These are phyloP conservation scores for Octopus bimaculoides DNA, from an alignment of 1,140 invertebrate genomes.

Conservation along the genomic window DNA sequence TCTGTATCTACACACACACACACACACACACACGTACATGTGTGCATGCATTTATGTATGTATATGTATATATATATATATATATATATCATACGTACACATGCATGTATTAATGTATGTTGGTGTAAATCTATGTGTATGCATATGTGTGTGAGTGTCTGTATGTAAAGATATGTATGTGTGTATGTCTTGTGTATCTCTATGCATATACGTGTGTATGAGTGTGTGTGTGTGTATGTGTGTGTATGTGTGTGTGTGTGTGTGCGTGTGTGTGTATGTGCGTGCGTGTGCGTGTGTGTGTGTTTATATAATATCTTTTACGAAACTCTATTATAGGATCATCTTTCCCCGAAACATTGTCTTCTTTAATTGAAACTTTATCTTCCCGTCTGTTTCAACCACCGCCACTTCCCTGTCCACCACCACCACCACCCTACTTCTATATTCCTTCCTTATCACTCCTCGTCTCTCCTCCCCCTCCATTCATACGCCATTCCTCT, in stretches of 20 bases:
- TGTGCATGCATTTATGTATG: neutral
- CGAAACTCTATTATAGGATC: too few relatives aligned
- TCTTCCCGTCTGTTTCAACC: too few relatives aligned
- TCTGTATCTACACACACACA: neutral
- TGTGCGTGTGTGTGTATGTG: neutral
- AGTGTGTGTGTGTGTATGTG: neutral
- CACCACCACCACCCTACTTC: too few relatives aligned
- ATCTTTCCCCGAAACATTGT: too few relatives aligned
- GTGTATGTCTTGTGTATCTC: neutral
- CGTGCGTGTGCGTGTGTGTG: neutral
- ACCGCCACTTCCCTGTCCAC: too few relatives aligned
- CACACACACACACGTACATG: neutral
- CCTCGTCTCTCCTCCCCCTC: too few relatives aligned
- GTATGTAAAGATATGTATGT: neutral
- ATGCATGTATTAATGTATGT: neutral
- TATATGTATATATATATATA: neutral
- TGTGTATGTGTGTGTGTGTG: neutral
- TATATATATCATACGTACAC: neutral
- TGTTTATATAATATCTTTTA: neutral
- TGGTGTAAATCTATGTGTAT: neutral
- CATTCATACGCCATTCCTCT: too few relatives aligned
- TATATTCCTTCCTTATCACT: too few relatives aligned
- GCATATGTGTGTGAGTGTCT: neutral
- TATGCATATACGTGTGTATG: neutral
- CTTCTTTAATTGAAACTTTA: too few relatives aligned